phyloP scores from a whole-genome alignment of 1,140 invertebrate species.

The Archegozetes longisetosus region DNA sequence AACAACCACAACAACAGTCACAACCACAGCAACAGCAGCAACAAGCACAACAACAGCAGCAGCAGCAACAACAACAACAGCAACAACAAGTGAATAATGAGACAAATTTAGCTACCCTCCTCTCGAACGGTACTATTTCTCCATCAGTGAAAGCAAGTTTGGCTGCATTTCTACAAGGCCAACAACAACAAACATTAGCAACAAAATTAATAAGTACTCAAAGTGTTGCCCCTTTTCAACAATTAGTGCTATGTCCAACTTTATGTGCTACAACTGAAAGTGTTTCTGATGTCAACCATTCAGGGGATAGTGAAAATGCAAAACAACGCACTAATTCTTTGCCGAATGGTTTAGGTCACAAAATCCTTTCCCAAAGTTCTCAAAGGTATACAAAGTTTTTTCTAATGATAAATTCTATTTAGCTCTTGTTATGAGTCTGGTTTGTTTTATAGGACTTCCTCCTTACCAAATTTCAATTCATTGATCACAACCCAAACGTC shows the following conservation, averaged over 20 bases:
- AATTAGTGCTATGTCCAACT: conserved; percentile 9
- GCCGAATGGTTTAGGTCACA: conserved; percentile 18
- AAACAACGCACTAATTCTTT: conserved; percentile 19
- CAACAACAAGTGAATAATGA: neutral
- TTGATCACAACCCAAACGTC: conserved; percentile 17
- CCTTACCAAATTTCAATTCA: conserved; percentile 35
- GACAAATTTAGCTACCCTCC: neutral
- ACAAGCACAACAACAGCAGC: conserved; percentile 45
- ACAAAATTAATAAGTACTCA: conserved; percentile 3
- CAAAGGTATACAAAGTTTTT: neutral
- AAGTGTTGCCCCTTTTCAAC: neutral
- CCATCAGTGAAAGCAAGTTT: conserved; percentile 25
- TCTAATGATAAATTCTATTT: neutral
- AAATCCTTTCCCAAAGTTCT: neutral
- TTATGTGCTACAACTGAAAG: conserved; percentile 4
- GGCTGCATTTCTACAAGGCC: conserved; percentile 24
- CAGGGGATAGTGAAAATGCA: conserved; percentile 14
- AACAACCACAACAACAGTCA: conserved; percentile 36
- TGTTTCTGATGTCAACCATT: conserved; percentile 15
- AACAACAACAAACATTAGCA: conserved; percentile 25
- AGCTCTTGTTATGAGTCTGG: neutral
- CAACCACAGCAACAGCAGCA: conserved; percentile 32
- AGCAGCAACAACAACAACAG: conserved; percentile 45
- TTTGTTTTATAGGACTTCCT: conserved; percentile 28
- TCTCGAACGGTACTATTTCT: conserved; percentile 18